These are phyloP conservation scores for Anoura caudifer DNA, from an alignment of 2,113 vertebrate species.

Conservation along the genomic window DNA sequence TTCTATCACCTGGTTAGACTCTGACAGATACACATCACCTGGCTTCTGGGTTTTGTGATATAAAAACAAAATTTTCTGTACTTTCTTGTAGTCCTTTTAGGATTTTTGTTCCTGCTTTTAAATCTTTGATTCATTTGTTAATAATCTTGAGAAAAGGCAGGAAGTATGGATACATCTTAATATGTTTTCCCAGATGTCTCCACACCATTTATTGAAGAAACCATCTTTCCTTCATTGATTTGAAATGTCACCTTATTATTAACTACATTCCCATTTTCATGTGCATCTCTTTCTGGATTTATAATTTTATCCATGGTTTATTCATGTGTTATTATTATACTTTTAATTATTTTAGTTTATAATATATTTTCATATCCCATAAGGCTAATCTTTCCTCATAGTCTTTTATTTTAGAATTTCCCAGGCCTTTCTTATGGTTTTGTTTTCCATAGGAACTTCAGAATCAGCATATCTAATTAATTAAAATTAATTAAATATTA, in stretches of 20 bases:
- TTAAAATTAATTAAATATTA: neutral
- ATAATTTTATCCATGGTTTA: neutral
- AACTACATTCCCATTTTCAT: neutral
- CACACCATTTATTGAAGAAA: neutral
- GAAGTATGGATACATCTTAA: neutral
- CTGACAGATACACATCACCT: neutral
- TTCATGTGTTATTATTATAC: neutral
- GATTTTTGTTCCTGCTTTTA: neutral
- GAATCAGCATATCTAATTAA: neutral
- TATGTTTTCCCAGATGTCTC: neutral
- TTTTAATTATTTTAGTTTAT: constrained; percentile 19
- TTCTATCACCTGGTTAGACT: neutral
- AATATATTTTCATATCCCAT: neutral
- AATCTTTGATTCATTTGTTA: neutral
- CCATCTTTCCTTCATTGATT: neutral
- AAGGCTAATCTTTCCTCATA: neutral
- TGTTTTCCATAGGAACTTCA: neutral
- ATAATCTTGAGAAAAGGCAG: neutral
- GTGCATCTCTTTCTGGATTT: neutral
- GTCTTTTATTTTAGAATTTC: neutral
- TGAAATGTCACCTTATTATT: neutral
- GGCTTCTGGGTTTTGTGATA: neutral
- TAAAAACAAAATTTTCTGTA: neutral
- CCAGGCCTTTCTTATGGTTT: neutral
- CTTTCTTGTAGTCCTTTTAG: neutral